Evolutionary conservation across 2,888 invertebrate species (phyloP).

Genomic region (Chloromyia formosa): DNA sequence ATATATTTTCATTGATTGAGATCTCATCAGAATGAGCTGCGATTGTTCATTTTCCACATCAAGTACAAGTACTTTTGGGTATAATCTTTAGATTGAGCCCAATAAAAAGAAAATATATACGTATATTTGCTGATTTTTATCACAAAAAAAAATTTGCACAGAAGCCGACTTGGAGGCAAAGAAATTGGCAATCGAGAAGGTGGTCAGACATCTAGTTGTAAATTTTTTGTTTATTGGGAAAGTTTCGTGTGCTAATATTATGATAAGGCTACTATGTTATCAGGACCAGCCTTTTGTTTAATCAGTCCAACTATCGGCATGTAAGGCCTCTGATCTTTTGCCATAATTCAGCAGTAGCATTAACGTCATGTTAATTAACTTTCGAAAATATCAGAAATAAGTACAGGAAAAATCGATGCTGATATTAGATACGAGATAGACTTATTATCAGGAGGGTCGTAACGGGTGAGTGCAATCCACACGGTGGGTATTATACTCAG

Average conservation of each 20-base stretch:
- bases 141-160: constrained; percentile 15
- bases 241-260: neutral
- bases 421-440: neutral
- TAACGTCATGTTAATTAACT: constrained; percentile 33
- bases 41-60: constrained; percentile 13
- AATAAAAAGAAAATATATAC: constrained; percentile 9
- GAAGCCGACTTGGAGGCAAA: constrained; percentile 24
- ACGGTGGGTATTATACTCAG: too few species aligned
- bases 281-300: constrained; percentile 13
- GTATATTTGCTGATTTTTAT: neutral
- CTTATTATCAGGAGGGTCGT: too few species aligned
- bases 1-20: constrained; percentile 36
- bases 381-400: neutral
- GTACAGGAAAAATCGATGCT: neutral
- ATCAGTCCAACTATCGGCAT: constrained; percentile 6
- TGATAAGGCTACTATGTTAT: constrained; percentile 37
- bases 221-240: constrained; percentile 10
- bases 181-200: constrained; percentile 1
- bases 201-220: constrained; percentile 23
- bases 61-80: neutral
- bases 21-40: constrained; percentile 26
- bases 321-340: constrained; percentile 1
- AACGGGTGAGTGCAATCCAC: too few species aligned
- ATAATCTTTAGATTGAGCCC: constrained; percentile 31
- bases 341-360: constrained; percentile 36